Evolutionary conservation across 1,140 invertebrate species (phyloP), one percentile per base, ranked within the genome.

Genomic region (Drosophila chauvacae): DNA sequence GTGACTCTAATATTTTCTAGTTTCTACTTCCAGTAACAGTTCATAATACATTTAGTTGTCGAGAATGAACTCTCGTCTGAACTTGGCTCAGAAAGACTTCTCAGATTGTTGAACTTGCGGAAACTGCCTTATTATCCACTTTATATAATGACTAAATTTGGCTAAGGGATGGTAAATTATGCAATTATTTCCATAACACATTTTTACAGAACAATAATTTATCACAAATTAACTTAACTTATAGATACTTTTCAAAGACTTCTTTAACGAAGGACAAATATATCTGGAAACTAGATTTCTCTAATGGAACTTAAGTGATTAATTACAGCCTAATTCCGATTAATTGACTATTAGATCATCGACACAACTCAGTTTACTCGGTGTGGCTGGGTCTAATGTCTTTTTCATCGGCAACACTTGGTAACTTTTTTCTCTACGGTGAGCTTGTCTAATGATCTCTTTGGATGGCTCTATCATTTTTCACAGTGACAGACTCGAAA

Each of bases 391-490:
- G 44, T 64, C 59, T 57, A 63, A 74, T 75, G 62, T 59, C 41
- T 61, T 33, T 20, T 57, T 69, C 44, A 50, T 44, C 18, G n/a
- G 57, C 69, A 37, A 61, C 68, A 55, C 59, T 65, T 44, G 26
- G 33, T 23, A 23, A 16, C 33, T 26, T 44, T 18, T 35, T 37
- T 33, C 23, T 30, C 5, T 57, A 10, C 20, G 35, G 23, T 33
- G 51, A 65, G 56, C 61, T 77, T 80, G 63, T 72, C 70, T 87
- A 87, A 86, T 86, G 83, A 87, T 86, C 74, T 71, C 57, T 44
- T 41, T 55, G 30, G 64, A 65, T 66, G 59, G 18, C 71, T 76
- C 35, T 23, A 65, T 66, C 53, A 84, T 65, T 77, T 75, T 59
- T 81, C 41, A 65, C 81, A 62, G 70, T 62, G 56, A 64, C 59